Conservation (phyloP, 2,888 invertebrate species). For the Dynastes grantii region DNA sequence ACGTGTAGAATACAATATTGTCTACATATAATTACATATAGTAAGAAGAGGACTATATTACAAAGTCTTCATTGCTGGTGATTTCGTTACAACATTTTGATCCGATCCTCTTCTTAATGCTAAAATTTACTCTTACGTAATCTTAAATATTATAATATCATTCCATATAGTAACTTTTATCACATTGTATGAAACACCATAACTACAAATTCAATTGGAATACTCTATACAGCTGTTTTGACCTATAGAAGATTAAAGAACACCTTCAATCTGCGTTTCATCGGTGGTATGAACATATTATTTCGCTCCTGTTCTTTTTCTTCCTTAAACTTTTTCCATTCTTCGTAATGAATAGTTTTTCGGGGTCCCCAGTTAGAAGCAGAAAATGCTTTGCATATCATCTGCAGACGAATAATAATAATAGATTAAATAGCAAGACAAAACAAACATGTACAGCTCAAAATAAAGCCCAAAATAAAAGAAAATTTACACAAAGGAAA, state of each 20-base stretch:
- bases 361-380: constrained; percentile 56
- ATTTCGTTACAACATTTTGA: no score
- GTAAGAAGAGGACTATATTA: no score
- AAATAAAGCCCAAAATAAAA: no score
- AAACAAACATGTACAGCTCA: neutral
- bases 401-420: constrained; percentile 46
- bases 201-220: neutral
- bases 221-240: neutral
- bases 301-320: constrained; percentile 48
- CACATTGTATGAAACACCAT: no score
- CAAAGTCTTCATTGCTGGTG: no score
- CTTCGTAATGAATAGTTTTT: constrained; percentile 50
- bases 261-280: constrained; percentile 20
- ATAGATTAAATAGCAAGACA: neutral
- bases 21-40: no score
- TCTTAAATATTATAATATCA: no score
- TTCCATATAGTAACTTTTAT: no score
- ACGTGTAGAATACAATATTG: no score
- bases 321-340: constrained; percentile 57
- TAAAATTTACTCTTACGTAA: no score
- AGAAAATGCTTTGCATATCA: constrained; percentile 53
- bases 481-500: neutral
- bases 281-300: constrained; percentile 15
- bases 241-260: constrained; percentile 9
- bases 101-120: no score